Base-by-base conservation (phyloP, 1,140 invertebrate genomes). In the Augochlora pura region DNA sequence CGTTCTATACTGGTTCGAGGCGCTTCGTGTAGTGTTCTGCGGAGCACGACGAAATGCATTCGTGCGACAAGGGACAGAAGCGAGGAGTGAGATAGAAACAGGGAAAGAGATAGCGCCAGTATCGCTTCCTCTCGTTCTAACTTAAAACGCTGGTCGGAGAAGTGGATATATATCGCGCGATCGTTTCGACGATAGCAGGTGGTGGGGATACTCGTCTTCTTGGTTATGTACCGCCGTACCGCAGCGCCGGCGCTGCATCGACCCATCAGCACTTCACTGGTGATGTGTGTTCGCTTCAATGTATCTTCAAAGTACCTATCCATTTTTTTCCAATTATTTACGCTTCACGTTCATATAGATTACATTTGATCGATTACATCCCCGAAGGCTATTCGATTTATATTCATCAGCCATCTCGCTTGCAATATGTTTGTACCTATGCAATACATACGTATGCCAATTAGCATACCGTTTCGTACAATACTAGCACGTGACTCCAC, bases 191-290 rank as follows among this genome's bases (percentile, higher is more conserved):
- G 73, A 60, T 27, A 38, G 69, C 18, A 52, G 21, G 1, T 86
- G 54, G 78, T 81, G 78, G 84, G 81, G 77, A 74, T 65, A 62
- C 70, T 66, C 59, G 74, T 85, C 77, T 85, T 82, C 75, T 69
- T 74, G 84, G 81, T 78, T 71, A 54, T 75, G 39, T 67, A 71
- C 77, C 69, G 83, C 72, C 70, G 39, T 67, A 71, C 77, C 69
- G 83, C 72, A 87, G 89, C 90, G 87, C 89, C 88, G 88, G 86
- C 88, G 89, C 88, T 89, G 86, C 86, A 91, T 90, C 89, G 89
- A 90, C 88, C 89, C 86, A 80, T 67, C 65, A 59, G 39, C 74
- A 38, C 49, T 68, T 81, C 46, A 18, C 65, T 62, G 38, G 18
- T 63, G 49, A 52, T 52, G 67, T 54, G 10, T 21, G n/a, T 49